A percentile compares a stretch with the other conserved stretches of the same genome.
Conservation (phyloP, 2,797 vertebrate genomes). For the Thripadectes ignobilis region DNA sequence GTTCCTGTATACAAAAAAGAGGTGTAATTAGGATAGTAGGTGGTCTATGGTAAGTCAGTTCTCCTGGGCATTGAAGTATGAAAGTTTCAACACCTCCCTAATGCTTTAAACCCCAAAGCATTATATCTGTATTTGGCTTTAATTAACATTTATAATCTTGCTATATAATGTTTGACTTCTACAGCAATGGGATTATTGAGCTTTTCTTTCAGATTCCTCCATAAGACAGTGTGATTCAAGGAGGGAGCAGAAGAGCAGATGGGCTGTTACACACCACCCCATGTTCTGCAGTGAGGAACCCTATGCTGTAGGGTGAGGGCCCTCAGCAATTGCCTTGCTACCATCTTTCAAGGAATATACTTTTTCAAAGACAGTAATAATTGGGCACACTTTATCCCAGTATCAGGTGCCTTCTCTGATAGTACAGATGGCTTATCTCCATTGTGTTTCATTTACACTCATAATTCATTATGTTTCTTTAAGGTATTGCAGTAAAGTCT, state of each 20-base stretch:
- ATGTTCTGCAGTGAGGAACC: background rate
- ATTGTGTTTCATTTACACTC: background rate
- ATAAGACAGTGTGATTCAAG: background rate
- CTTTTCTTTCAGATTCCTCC: background rate
- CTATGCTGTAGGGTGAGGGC: background rate
- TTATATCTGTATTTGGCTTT: background rate
- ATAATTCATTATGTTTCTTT: background rate
- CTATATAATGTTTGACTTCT: background rate
- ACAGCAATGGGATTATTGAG: background rate
- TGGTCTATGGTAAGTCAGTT: background rate
- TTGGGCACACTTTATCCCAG: background rate
- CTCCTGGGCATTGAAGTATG: background rate
- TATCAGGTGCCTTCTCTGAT: background rate
- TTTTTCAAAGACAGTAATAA: background rate
- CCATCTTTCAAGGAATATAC: background rate
- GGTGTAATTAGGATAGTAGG: background rate
- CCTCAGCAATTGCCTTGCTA: background rate
- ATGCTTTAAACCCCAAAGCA: background rate
- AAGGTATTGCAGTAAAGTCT: fast-evolving
- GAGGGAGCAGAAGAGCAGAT: background rate
- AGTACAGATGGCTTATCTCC: background rate
- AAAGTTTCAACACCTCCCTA: background rate
- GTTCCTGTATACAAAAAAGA: background rate
- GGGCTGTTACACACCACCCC: background rate
- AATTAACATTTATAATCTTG: background rate